Evolutionary conservation across 2,113 vertebrate species (phyloP).

Genomic region (Neogobius melanostomus): DNA sequence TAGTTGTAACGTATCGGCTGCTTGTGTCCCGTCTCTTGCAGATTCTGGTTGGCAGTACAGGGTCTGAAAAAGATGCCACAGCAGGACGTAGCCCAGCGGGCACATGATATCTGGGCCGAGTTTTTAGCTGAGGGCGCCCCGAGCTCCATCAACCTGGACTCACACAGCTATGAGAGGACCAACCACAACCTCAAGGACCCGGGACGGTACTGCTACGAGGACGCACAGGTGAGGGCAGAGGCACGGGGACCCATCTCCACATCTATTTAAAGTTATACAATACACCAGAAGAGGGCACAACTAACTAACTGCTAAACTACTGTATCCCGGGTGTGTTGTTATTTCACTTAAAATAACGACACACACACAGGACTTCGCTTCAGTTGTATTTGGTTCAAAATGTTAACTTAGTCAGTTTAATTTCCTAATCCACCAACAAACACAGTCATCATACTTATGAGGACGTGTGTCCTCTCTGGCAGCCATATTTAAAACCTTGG

Average conservation of each 20-base stretch:
- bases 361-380: too few species aligned
- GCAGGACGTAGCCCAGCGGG: conserved; percentile 85
- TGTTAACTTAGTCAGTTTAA: too few species aligned
- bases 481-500: too few species aligned
- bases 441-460: too few species aligned
- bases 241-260: not conserved
- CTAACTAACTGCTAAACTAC: not conserved
- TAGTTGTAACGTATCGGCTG: not conserved
- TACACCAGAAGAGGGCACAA: not conserved
- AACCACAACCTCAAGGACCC: conserved; percentile 94
- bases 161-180: conserved; percentile 96
- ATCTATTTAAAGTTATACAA: not conserved
- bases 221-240: conserved; percentile 83
- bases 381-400: too few species aligned
- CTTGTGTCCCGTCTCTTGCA: conserved; percentile 40
- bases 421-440: too few species aligned
- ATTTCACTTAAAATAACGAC: too few species aligned
- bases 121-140: conserved; percentile 96
- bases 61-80: conserved; percentile 91
- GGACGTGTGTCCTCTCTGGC: too few species aligned
- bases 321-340: too few species aligned
- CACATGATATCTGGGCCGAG: conserved; percentile 94
- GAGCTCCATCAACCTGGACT: conserved; percentile 95
- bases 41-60: conserved; percentile 96
- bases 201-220: conserved; percentile 92